A percentile compares a stretch with the other conserved stretches of the same genome.
Conservation (phyloP, 2,888 invertebrate genomes). For the Neocrepidodera transversa region DNA sequence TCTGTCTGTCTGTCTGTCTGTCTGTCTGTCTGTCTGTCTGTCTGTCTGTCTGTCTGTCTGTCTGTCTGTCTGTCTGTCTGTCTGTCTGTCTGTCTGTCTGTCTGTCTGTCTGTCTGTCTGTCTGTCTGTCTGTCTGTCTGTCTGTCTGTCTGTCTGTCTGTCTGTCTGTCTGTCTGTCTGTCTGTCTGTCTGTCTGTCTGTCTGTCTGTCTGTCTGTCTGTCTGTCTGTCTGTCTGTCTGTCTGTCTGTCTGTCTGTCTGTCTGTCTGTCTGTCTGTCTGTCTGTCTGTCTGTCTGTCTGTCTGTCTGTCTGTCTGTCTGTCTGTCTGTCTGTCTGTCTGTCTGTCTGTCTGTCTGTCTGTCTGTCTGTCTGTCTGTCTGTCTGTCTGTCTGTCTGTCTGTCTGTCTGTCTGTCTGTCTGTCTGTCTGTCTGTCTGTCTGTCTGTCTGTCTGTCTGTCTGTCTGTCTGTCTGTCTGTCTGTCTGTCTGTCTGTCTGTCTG, state of each 20-base stretch:
- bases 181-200: slow-evolving; percentile 16
- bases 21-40: slow-evolving; percentile 14
- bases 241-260: slow-evolving; percentile 19
- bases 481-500: not conserved
- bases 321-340: not conserved
- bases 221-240: slow-evolving; percentile 16
- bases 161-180: slow-evolving; percentile 16
- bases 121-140: slow-evolving; percentile 10
- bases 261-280: slow-evolving; percentile 12
- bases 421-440: slow-evolving; percentile 12
- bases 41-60: slow-evolving; percentile 16
- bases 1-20: slow-evolving; percentile 15
- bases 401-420: slow-evolving; percentile 16
- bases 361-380: slow-evolving; percentile 11
- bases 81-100: slow-evolving; percentile 1
- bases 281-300: slow-evolving; percentile 7
- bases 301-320: too few species aligned
- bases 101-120: slow-evolving; percentile 13
- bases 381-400: slow-evolving; percentile 16
- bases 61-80: slow-evolving; percentile 11
- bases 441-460: slow-evolving; percentile 12
- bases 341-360: slow-evolving; percentile 20
- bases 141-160: slow-evolving; percentile 15
- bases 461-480: slow-evolving; percentile 15
- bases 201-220: slow-evolving; percentile 13